A percentile compares a stretch with the other conserved stretches of the same genome.
Evolutionary conservation across 2,113 vertebrate species (phyloP).

Genomic region (Anhinga rufa): DNA sequence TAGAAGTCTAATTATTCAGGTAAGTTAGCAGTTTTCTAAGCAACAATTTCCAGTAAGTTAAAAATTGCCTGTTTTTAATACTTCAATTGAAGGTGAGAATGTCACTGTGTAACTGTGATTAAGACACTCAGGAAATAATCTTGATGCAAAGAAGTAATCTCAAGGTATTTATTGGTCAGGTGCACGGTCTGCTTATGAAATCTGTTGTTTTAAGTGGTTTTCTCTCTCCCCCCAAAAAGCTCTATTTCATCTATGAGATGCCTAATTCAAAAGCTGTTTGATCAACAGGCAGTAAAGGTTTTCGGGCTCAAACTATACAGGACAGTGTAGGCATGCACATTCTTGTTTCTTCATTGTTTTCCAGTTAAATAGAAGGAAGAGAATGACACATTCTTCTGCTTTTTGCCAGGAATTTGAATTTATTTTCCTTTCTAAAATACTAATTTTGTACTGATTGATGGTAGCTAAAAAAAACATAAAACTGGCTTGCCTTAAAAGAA

Average conservation of each 20-base stretch:
- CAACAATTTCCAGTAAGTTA: neutral
- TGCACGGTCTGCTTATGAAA: neutral
- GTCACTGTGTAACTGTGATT: neutral
- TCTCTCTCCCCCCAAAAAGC: neutral
- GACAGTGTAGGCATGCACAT: rapidly evolving
- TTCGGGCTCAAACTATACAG: neutral
- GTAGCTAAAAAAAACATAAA: neutral
- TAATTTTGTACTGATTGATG: neutral
- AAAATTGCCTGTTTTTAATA: neutral
- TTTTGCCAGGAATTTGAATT: neutral
- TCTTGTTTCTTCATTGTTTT: neutral
- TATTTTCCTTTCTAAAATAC: neutral
- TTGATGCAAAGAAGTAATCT: neutral
- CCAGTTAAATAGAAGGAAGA: too few relatives aligned
- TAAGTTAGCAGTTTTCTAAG: neutral
- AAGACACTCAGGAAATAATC: neutral
- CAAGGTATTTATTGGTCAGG: neutral
- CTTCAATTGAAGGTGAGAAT: neutral
- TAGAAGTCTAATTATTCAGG: neutral
- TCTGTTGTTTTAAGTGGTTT: neutral
- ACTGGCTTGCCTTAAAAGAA: neutral
- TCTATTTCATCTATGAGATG: neutral
- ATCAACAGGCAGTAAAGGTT: neutral
- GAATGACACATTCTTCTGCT: neutral
- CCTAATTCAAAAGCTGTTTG: neutral